phyloP scores from a whole-genome alignment of 2,797 vertebrate species.

The Pterois miles region DNA sequence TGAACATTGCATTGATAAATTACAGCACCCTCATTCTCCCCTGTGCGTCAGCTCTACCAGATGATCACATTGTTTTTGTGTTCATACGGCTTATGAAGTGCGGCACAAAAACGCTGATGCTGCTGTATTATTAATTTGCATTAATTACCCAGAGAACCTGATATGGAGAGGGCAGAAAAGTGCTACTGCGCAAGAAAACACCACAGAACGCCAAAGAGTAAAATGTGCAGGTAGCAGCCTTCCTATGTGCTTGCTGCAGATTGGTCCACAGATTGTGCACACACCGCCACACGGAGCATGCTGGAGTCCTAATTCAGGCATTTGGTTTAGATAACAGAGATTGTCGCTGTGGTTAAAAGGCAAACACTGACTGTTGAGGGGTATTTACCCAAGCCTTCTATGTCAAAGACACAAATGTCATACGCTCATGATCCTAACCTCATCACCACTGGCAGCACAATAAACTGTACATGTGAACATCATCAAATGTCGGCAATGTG shows the following conservation, averaged over 20 bases:
- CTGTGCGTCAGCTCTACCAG: too few species aligned
- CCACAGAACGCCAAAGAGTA: too few species aligned
- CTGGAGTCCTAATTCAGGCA: background rate
- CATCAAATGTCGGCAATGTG: background rate
- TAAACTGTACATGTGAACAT: background rate
- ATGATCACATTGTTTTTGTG: too few species aligned
- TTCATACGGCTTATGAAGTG: too few species aligned
- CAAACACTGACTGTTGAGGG: background rate
- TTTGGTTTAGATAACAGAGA: background rate
- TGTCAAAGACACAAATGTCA: background rate
- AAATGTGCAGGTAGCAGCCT: background rate
- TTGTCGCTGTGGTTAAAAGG: background rate
- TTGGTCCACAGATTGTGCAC: background rate
- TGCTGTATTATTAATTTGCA: too few species aligned
- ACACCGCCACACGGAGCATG: too few species aligned
- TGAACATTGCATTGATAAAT: too few species aligned
- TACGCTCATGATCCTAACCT: background rate
- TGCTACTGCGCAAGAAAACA: too few species aligned
- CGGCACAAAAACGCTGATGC: too few species aligned
- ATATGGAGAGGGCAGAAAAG: too few species aligned
- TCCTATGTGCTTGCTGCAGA: background rate
- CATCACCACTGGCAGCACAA: background rate
- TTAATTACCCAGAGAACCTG: too few species aligned
- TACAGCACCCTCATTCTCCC: too few species aligned
- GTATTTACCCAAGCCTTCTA: background rate